phyloP scores from a whole-genome alignment of 1,140 invertebrate species.

The Drosophila ironensis region DNA sequence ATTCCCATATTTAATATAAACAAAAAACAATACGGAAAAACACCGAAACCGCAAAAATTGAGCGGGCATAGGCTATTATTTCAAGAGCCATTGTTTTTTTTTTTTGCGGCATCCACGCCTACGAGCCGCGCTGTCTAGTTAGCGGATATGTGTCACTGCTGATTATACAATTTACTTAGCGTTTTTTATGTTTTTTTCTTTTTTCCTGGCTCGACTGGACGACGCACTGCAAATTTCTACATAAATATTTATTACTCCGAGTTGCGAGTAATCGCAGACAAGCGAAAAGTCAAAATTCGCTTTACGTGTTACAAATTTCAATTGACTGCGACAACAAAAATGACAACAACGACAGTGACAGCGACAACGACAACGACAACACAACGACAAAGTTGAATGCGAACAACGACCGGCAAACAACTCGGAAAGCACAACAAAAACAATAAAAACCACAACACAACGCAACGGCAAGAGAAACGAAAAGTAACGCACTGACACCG shows the following conservation, averaged over 20 bases:
- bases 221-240: conserved; percentile 28
- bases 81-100: neutral
- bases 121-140: conserved; percentile 1
- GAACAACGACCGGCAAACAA: neutral
- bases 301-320: conserved; percentile 48
- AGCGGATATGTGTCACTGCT: conserved; percentile 49
- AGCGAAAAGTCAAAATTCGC: conserved; percentile 27
- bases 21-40: neutral
- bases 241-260: conserved; percentile 36
- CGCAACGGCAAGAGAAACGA: conserved; percentile 4
- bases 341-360: conserved; percentile 31
- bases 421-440: conserved; percentile 12
- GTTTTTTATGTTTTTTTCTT: neutral
- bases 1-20: neutral
- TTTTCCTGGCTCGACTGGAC: neutral
- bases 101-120: neutral
- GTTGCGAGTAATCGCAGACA: conserved; percentile 5
- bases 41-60: neutral
- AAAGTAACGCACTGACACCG: conserved; percentile 37
- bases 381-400: conserved; percentile 17
- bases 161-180: conserved; percentile 47
- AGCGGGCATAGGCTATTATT: neutral
- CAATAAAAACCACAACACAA: conserved; percentile 7
- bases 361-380: conserved; percentile 26
- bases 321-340: conserved; percentile 24